Base-by-base conservation (phyloP, 2,797 vertebrate genomes). In the Psittacula echo region DNA sequence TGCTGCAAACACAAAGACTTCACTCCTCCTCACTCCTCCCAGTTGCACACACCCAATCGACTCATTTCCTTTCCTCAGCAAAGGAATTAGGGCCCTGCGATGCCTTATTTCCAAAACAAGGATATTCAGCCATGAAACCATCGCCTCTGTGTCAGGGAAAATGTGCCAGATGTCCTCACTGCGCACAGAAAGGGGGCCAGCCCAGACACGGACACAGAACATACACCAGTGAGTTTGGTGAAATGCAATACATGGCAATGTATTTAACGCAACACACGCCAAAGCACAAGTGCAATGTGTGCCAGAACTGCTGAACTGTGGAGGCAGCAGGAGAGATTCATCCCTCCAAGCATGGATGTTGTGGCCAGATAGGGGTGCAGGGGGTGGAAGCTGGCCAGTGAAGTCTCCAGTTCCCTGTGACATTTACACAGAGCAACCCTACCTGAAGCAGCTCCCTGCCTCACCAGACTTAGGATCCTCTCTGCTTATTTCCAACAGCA, bases 51-150 rank as follows among this genome's bases (percentile, higher is more conserved):
- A 89, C 67, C 85, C 90, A 0, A 24, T 12, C 66, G 74, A 93
- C 32, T 93, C 77, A 96, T 89, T 96, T 92, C 95, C 93, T 96
- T 81, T 81, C 83, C 77, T 90, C 89, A 89, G 93, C 77, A 78
- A 82, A 83, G 78, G 78, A 95, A 88, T 56, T 62, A 29, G 79
- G 81, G 26, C 48, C 67, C 67, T 2, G 5, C 74, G 48, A 86
- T 13, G 47, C 84, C 26, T 1, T 90, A 80, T 92, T 96, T 97
- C 91, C 89, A 94, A 91, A 94, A 89, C 87, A 91, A 90, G 56
- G 67, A 85, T 22, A 17, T 93, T 92, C 85, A 73, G 72, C 84
- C 79, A 82, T 56, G 72, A 88, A 88, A 77, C n/a, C 62, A 90
- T 78, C 3, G 11, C 22, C 51, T 78, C 62, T 66, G 39, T 77